Base-by-base conservation (phyloP, 2,797 vertebrate species). In the Malacoctenus gilli region DNA sequence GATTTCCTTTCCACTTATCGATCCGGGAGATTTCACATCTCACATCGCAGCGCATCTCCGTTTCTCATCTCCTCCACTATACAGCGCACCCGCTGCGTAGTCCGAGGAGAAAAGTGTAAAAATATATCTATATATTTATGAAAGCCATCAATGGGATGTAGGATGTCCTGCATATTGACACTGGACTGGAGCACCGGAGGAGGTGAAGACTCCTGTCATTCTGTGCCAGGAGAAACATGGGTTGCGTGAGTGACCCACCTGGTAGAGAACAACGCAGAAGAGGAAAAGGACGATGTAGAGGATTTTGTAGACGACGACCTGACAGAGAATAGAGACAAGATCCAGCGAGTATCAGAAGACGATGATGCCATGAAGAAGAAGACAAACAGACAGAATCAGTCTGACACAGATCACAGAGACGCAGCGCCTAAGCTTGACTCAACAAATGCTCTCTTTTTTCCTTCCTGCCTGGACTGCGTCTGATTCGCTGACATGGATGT, bases 251-350 rank as follows among this genome's bases (percentile, higher is more conserved):
- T 31, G 9, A 71, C 57, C 48, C n/a, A 90, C 88, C 79, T 90
- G 85, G 49, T 86, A 90, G 4, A 90, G 58, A 62, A 88, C 85
- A 18, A 88, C 85, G 18, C 86, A 88, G 73, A 92, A 82, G 14
- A 85, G 71, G 57, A 94, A 91, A 37, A 93, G 85, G 55, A 91
- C 81, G 36, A 90, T 58, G 32, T 90, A 91, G 50, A 92, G 83
- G 46, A 90, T 92, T 86, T 92, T 90, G 59, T 92, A 91, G 12
- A 88, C 85, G 0, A 86, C 89, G 28, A 85, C 74, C 88, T 90
- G 48, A 56, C 19, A n/a, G 62, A 61, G n/a, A 19, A n/a, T n/a
- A n/a, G 9, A 75, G 56, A 64, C 4, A 64, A 12, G 10, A 53
- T 32, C 1, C n/a, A 23, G 0, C 62, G 0, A 3, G 19, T 31